Percentiles rank a stretch among this genome's conserved stretches.
phyloP scores from a whole-genome alignment of 1,140 invertebrate species.

The Brachionus manjavacas region DNA sequence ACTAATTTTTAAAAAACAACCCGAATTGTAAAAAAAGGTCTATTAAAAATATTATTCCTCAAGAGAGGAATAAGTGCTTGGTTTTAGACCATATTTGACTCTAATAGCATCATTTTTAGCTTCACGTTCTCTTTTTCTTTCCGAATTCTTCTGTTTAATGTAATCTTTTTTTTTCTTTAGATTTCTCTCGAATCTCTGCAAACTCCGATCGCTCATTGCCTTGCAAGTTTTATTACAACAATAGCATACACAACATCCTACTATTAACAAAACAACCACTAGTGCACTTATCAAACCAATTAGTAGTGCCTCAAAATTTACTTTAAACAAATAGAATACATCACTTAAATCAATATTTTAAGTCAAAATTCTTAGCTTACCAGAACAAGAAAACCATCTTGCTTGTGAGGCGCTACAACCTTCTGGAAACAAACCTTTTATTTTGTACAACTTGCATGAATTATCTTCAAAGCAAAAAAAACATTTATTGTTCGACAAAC shows the following conservation, averaged over 20 bases:
- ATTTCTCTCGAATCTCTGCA: not conserved
- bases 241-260: conserved; percentile 25
- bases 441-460: not conserved
- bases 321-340: not conserved
- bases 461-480: conserved; percentile 33
- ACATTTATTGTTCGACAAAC: not conserved
- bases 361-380: not conserved
- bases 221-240: conserved; percentile 42
- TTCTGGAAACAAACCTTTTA: conserved; percentile 28
- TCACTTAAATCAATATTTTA: not conserved
- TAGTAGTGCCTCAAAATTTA: conserved; percentile 27
- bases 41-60: not conserved
- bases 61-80: not conserved
- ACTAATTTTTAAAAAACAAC: not conserved
- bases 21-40: too few species aligned
- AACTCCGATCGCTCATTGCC: conserved; percentile 15
- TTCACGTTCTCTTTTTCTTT: not conserved
- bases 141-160: conserved; percentile 5
- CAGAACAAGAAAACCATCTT: conserved; percentile 33
- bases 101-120: conserved; percentile 6
- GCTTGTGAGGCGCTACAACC: conserved; percentile 16
- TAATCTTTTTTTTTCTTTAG: not conserved
- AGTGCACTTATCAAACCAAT: not conserved
- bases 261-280: conserved; percentile 8
- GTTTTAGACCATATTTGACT: conserved; percentile 31